A percentile compares a stretch with the other conserved stretches of the same genome.
Conservation (phyloP, 2,888 invertebrate species). For the Camptogramma bilineatum region DNA sequence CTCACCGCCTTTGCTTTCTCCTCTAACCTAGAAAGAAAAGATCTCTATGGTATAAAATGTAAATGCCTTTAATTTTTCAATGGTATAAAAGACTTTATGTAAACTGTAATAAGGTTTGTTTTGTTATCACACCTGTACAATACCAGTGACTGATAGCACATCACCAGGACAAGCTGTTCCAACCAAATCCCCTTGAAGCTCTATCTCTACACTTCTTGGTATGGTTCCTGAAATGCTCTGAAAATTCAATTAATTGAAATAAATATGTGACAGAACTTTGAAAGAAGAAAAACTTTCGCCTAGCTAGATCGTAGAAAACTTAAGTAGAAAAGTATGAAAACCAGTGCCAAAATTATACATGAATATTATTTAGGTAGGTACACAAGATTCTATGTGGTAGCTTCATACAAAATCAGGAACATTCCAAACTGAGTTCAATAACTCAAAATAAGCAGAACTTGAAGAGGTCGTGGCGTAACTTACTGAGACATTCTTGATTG, state of each 20-base stretch:
- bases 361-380: too few species aligned
- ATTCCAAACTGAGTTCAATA: too few species aligned
- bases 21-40: conserved; percentile 78
- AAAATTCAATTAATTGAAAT: conserved; percentile 44
- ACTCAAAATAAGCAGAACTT: too few species aligned
- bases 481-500: too few species aligned
- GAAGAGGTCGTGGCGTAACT: too few species aligned
- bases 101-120: conserved; percentile 4
- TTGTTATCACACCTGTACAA: conserved; percentile 87
- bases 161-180: conserved; percentile 95
- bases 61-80: not conserved
- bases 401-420: too few species aligned
- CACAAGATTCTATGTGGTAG: too few species aligned
- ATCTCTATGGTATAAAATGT: not conserved
- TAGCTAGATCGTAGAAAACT: too few species aligned
- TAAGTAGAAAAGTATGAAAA: too few species aligned
- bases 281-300: not conserved
- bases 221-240: conserved; percentile 89
- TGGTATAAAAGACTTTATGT: too few species aligned
- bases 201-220: conserved; percentile 93
- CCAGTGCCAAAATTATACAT: too few species aligned
- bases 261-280: too few species aligned
- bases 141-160: conserved; percentile 93
- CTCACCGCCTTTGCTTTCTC: conserved; percentile 84
- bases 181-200: conserved; percentile 93